Percentiles rank a stretch among this genome's conserved stretches.
Conservation (phyloP, 2,888 invertebrate species). For the Marasmarcha lunaedactyla region DNA sequence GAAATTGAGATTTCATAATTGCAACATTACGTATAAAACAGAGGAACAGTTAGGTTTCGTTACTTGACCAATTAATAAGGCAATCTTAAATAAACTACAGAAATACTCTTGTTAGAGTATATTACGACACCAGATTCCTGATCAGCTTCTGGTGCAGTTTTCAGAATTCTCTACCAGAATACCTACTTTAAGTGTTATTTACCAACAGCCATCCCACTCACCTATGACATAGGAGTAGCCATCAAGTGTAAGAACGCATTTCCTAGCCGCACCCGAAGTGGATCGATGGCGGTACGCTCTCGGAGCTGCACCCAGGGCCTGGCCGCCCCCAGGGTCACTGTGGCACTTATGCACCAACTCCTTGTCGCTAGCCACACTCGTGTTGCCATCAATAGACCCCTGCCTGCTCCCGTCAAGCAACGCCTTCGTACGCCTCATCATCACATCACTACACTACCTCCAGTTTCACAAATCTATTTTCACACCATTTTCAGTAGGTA, state of each 20-base stretch:
- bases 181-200: too few relatives aligned
- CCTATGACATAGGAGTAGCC: slow-evolving; percentile 91
- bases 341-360: slow-evolving; percentile 77
- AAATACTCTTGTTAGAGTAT: too few relatives aligned
- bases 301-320: slow-evolving; percentile 46
- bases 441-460: slow-evolving; percentile 38
- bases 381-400: slow-evolving; percentile 57
- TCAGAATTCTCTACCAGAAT: too few relatives aligned
- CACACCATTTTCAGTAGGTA: not conserved
- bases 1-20: too few relatives aligned
- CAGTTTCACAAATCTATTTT: not conserved
- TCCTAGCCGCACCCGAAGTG: slow-evolving; percentile 73
- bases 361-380: slow-evolving; percentile 54
- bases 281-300: slow-evolving; percentile 51
- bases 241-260: slow-evolving; percentile 86
- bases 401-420: slow-evolving; percentile 59
- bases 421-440: slow-evolving; percentile 60
- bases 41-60: too few relatives aligned
- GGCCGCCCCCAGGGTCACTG: slow-evolving; percentile 73
- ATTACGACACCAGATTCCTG: too few relatives aligned
- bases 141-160: too few relatives aligned
- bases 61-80: too few relatives aligned
- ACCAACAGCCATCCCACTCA: slow-evolving; percentile 43
- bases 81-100: too few relatives aligned
- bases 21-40: too few relatives aligned